A percentile compares a stretch with the other conserved stretches of the same genome.
phyloP scores from a whole-genome alignment of 2,113 vertebrate species.

The Myodes glareolus region DNA sequence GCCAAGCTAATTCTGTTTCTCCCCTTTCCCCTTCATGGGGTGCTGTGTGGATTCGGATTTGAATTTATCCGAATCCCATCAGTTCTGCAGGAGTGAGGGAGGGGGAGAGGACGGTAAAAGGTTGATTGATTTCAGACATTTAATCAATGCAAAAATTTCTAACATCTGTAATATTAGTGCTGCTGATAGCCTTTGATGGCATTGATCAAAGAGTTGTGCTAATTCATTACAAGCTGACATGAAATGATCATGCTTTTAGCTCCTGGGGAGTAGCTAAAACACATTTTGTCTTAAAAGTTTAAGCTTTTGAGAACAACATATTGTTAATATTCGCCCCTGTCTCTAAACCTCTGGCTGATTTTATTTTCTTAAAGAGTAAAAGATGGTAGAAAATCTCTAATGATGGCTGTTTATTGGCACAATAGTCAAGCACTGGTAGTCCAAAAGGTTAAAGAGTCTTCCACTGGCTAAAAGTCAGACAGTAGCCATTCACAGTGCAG shows the following conservation, averaged over 20 bases:
- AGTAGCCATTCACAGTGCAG: background rate
- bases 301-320: background rate
- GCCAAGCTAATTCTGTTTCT: background rate
- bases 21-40: background rate
- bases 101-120: background rate
- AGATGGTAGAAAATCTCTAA: background rate
- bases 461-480: constrained; percentile 5
- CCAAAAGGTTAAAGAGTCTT: background rate
- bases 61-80: background rate
- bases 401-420: background rate
- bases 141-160: constrained; percentile 58
- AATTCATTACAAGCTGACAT: constrained; percentile 62
- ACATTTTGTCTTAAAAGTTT: constrained; percentile 33
- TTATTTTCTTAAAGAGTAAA: constrained; percentile 40
- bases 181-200: constrained; percentile 66
- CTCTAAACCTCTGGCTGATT: background rate
- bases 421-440: background rate
- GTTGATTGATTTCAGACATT: constrained; percentile 61
- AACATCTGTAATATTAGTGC: constrained; percentile 56
- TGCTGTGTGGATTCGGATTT: background rate
- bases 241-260: constrained; percentile 47
- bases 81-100: background rate
- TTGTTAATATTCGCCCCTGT: background rate
- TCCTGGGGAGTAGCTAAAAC: background rate
- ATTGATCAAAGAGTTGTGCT: constrained; percentile 61